Evolutionary conservation across 2,888 invertebrate species (phyloP).

Genomic region (Habrosyne pyritoides): DNA sequence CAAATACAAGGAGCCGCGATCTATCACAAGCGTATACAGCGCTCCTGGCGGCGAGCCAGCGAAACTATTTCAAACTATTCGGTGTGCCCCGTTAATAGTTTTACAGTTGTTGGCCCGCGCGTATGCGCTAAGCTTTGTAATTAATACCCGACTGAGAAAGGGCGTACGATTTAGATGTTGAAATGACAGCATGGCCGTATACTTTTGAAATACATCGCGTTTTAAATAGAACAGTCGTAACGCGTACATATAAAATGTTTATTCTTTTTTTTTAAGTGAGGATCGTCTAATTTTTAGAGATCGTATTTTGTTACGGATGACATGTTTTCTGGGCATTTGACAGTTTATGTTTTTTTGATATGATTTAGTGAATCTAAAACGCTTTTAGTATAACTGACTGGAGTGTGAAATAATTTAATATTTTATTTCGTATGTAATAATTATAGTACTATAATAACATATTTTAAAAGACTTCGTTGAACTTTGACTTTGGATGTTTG

Average conservation of each 20-base stretch:
- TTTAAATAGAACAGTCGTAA: slow-evolving; percentile 43
- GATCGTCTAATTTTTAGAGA: slow-evolving; percentile 6
- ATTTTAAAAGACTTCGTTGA: not conserved
- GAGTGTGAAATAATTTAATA: slow-evolving; percentile 20
- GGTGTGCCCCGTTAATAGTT: slow-evolving; percentile 71
- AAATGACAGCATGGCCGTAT: slow-evolving; percentile 45
- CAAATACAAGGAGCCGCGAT: slow-evolving; percentile 68
- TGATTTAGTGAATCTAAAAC: slow-evolving; percentile 44
- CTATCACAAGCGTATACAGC: slow-evolving; percentile 55
- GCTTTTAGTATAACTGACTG: slow-evolving; percentile 19
- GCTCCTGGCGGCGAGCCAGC: slow-evolving; percentile 71
- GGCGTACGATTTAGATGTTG: slow-evolving; percentile 49
- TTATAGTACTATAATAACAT: slow-evolving; percentile 5
- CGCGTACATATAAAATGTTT: slow-evolving; percentile 29
- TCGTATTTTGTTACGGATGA: slow-evolving; percentile 24
- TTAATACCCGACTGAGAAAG: slow-evolving; percentile 57
- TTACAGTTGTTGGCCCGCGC: slow-evolving; percentile 59
- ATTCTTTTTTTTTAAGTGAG: slow-evolving; percentile 26
- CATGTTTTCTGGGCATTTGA: slow-evolving; percentile 36
- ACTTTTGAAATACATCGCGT: slow-evolving; percentile 41
- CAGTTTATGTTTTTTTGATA: slow-evolving; percentile 35
- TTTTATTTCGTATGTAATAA: slow-evolving; percentile 31
- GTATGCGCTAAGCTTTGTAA: slow-evolving; percentile 64
- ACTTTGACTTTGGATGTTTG: not conserved
- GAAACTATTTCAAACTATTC: slow-evolving; percentile 75